A percentile compares a stretch with the other conserved stretches of the same genome.
Evolutionary conservation across 1,140 invertebrate species (phyloP).

Genomic region (Magallana gigas): DNA sequence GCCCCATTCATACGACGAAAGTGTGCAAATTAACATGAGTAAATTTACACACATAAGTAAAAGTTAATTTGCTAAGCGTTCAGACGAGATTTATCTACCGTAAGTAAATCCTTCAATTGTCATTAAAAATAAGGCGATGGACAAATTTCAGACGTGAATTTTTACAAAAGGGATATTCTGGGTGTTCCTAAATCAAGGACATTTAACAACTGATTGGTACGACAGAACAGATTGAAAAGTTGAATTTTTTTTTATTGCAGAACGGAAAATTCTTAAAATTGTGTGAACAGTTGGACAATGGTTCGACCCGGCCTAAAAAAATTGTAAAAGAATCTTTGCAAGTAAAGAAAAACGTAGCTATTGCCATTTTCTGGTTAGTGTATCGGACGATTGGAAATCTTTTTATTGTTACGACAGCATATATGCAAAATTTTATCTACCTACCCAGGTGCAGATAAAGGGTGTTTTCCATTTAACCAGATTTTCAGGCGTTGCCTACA

Average conservation of each 20-base stretch:
- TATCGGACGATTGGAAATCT: slow-evolving; percentile 28
- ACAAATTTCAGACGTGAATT: no score
- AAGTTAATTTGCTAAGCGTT: neutral
- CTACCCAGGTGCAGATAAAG: no score
- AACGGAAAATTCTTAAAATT: no score
- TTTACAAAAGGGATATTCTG: neutral
- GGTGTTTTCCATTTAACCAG: no score
- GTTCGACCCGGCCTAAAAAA: no score
- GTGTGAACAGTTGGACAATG: no score
- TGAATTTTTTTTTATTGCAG: no score
- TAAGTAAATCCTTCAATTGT: neutral
- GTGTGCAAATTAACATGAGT: slow-evolving; percentile 7
- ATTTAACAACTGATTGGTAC: neutral
- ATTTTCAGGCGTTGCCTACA: no score
- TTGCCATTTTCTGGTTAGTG: neutral
- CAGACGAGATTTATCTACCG: neutral
- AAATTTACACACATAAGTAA: slow-evolving; percentile 17
- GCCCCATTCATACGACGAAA: slow-evolving; percentile 11
- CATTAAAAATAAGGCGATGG: neutral
- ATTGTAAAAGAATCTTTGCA: neutral
- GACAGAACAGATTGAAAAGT: no score
- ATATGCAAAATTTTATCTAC: neutral
- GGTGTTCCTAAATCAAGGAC: neutral
- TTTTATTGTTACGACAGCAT: neutral
- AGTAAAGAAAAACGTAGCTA: neutral